Evolutionary conservation across 2,797 vertebrate species (phyloP).

Genomic region (Alcedo atthis): DNA sequence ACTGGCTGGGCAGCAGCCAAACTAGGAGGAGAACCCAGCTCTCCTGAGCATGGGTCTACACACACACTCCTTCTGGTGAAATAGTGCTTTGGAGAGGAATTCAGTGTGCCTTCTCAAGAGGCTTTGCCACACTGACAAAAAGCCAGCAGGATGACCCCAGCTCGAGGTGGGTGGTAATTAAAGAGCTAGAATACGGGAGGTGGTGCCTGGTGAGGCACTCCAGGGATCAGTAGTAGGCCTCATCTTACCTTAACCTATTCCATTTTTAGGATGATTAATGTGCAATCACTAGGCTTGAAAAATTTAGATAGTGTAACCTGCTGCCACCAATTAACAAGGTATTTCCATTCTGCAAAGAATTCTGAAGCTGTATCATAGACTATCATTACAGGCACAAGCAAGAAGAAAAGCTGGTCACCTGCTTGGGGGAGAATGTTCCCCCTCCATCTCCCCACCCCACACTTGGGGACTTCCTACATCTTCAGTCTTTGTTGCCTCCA

Average conservation of each 20-base stretch:
- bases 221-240: not conserved
- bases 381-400: not conserved
- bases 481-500: not conserved
- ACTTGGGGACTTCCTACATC: not conserved
- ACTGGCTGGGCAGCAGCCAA: not conserved
- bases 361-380: not conserved
- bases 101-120: not conserved
- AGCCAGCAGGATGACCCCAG: not conserved
- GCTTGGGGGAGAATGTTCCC: not conserved
- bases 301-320: conserved; percentile 20
- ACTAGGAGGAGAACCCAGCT: not conserved
- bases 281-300: not conserved
- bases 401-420: not conserved
- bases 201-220: not conserved
- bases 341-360: not conserved
- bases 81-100: not conserved
- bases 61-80: not conserved
- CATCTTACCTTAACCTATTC: not conserved
- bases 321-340: conserved; percentile 42
- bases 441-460: not conserved
- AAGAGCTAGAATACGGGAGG: not conserved
- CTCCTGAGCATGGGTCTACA: not conserved
- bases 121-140: not conserved
- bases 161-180: not conserved
- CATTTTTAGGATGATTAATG: conserved; percentile 3